These are phyloP conservation scores for Aleiodes sp. DNA, from an alignment of 1,140 invertebrate species.

Conservation along the genomic window DNA sequence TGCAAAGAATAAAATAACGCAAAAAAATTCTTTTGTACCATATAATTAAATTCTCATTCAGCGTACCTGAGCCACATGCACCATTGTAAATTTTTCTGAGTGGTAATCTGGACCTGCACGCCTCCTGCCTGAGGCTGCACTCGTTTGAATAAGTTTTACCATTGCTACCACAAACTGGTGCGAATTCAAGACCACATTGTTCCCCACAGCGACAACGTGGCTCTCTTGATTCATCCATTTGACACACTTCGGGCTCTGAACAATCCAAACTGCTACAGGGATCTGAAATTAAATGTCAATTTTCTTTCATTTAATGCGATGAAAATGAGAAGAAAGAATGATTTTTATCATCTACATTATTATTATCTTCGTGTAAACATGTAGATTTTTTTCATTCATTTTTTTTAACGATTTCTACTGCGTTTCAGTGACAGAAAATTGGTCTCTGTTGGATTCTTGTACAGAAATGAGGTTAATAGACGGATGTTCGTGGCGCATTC, in stretches of 20 bases:
- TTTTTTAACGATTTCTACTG: too few relatives aligned
- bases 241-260: constrained; percentile 83
- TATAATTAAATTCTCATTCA: neutral
- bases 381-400: too few relatives aligned
- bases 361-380: too few relatives aligned
- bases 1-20: neutral
- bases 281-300: constrained; percentile 70
- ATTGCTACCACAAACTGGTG: constrained; percentile 85
- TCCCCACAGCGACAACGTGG: constrained; percentile 84
- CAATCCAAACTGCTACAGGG: constrained; percentile 82
- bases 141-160: constrained; percentile 89
- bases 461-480: too few relatives aligned
- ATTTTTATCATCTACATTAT: too few relatives aligned
- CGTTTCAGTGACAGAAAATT: too few relatives aligned
- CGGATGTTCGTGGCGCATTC: too few relatives aligned
- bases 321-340: too few relatives aligned
- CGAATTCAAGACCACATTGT: constrained; percentile 80
- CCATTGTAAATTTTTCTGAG: constrained; percentile 82
- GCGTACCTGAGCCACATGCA: constrained; percentile 79
- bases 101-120: constrained; percentile 76
- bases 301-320: neutral
- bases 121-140: constrained; percentile 80
- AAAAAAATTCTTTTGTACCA: neutral
- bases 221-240: constrained; percentile 79
- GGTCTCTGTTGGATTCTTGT: too few relatives aligned